These are phyloP conservation scores for Whitmania pigra DNA, from an alignment of 1,140 invertebrate genomes.

Conservation along the genomic window DNA sequence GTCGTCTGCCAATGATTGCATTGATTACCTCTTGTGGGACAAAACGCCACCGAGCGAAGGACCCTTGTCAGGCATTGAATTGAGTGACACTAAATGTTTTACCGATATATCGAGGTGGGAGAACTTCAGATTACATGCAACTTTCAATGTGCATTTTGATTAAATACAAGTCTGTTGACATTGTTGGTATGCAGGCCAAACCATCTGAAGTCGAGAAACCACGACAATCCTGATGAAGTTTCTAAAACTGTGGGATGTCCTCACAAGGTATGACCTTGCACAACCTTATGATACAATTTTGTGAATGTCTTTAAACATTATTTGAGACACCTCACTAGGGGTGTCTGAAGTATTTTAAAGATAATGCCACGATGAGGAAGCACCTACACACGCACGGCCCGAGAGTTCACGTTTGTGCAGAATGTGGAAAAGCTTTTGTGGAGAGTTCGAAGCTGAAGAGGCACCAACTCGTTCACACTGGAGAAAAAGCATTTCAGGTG, in stretches of 20 bases:
- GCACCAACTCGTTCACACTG: constrained; percentile 84
- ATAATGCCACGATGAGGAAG: constrained; percentile 95
- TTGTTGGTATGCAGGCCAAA: too few relatives aligned
- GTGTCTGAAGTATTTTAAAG: constrained; percentile 88
- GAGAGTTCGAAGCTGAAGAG: constrained; percentile 91
- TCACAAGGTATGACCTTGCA: constrained; percentile 59
- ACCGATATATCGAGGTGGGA: constrained; percentile 67
- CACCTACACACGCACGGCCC: constrained; percentile 94
- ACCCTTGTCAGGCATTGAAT: constrained; percentile 70
- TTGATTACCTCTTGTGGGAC: constrained; percentile 26
- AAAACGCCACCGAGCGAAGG: constrained; percentile 56
- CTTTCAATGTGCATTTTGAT: too few relatives aligned
- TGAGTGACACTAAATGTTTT: constrained; percentile 83
- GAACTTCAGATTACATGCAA: background rate
- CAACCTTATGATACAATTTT: too few relatives aligned
- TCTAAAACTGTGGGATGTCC: constrained; percentile 82
- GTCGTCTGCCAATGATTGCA: constrained; percentile 24
- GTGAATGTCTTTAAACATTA: constrained; percentile 5
- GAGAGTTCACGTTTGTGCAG: constrained; percentile 86
- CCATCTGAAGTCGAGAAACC: constrained; percentile 57
- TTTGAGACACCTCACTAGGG: constrained; percentile 36
- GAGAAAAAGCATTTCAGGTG: constrained; percentile 81
- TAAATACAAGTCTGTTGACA: too few relatives aligned
- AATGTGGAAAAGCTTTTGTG: constrained; percentile 96
- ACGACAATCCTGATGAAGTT: constrained; percentile 50